phyloP scores from a whole-genome alignment of 2,113 vertebrate species.

The Gorilla gorilla region DNA sequence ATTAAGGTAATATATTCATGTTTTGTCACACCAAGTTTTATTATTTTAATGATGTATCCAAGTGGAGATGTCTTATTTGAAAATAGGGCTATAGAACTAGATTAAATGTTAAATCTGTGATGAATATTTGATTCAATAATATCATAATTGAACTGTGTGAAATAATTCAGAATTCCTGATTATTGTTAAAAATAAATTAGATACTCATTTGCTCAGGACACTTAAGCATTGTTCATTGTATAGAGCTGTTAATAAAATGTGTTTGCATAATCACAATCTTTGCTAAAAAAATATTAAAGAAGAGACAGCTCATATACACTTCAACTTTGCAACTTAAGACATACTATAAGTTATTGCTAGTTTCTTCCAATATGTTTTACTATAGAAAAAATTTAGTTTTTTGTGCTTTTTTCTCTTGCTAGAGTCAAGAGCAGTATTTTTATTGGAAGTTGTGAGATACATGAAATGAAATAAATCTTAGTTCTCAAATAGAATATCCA shows the following conservation, averaged over 20 bases:
- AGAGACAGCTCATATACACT: not conserved
- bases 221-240: not conserved
- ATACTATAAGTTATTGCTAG: not conserved
- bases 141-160: not conserved
- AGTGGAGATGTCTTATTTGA: not conserved
- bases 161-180: conserved; percentile 27
- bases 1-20: not conserved
- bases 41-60: not conserved
- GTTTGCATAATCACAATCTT: not conserved
- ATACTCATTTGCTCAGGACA: not conserved
- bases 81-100: not conserved
- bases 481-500: not conserved
- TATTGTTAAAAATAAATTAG: conserved; percentile 51
- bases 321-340: not conserved
- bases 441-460: not conserved
- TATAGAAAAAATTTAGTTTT: not conserved
- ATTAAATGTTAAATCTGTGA: conserved; percentile 32
- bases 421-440: not conserved
- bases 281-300: not conserved
- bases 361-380: not conserved
- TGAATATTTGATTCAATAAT: not conserved
- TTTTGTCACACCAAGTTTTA: not conserved
- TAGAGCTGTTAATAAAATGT: not conserved
- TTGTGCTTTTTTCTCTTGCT: not conserved
- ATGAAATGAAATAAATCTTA: not conserved